Evolutionary conservation across 1,140 invertebrate genomes (phyloP).

Genomic region (Ooceraea biroi): DNA sequence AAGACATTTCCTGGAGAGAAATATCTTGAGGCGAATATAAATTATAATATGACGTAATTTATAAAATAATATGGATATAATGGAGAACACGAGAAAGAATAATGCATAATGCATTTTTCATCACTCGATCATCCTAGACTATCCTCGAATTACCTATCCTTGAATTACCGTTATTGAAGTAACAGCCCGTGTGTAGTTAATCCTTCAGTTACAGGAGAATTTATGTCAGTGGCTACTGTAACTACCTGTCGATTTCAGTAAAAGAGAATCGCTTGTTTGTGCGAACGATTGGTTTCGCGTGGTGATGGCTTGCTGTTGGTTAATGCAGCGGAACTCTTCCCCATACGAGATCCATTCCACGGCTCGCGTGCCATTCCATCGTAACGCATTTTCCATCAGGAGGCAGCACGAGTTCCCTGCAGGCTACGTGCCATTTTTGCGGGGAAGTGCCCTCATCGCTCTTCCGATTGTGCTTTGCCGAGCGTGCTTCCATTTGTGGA

Average conservation of each 20-base stretch:
- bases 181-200: neutral
- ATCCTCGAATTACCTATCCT: too few species aligned
- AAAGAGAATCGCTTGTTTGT: conserved; percentile 71
- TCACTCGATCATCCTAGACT: too few species aligned
- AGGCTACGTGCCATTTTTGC: conserved; percentile 72
- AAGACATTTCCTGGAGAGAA: neutral
- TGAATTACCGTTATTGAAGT: neutral
- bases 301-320: conserved; percentile 71
- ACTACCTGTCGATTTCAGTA: neutral
- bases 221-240: neutral
- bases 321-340: conserved; percentile 76
- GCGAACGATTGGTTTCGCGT: conserved; percentile 73
- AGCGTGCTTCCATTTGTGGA: conserved; percentile 62
- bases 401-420: conserved; percentile 44
- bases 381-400: conserved; percentile 80
- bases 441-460: conserved; percentile 69
- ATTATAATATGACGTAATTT: neutral
- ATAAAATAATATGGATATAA: too few species aligned
- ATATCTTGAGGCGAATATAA: neutral
- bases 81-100: too few species aligned
- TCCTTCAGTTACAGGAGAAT: conserved; percentile 15
- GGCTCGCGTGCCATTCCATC: conserved; percentile 77
- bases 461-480: conserved; percentile 66
- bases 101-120: too few species aligned
- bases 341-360: conserved; percentile 74